Conservation (phyloP, 2,888 invertebrate genomes). For the Stomorhina lunata region DNA sequence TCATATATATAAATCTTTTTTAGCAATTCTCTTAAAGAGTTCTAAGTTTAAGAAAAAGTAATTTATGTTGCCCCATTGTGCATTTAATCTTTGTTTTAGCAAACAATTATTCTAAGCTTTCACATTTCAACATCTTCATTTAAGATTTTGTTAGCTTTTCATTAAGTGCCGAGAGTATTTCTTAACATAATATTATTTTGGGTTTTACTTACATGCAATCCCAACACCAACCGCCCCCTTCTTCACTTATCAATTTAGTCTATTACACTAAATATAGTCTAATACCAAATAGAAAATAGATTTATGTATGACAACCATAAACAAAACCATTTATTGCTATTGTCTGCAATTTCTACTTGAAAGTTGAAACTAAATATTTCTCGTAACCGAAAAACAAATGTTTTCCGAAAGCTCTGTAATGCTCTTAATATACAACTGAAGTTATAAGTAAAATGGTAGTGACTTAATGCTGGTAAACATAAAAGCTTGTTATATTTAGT, state of each 20-base stretch:
- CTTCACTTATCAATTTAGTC: background rate
- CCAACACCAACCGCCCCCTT: background rate
- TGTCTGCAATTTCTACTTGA: background rate
- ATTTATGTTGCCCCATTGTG: no score
- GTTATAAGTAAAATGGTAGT: no score
- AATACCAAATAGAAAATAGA: background rate
- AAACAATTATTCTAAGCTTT: no score
- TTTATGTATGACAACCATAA: background rate
- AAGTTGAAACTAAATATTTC: background rate
- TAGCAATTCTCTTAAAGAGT: no score
- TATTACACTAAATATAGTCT: constrained; percentile 1
- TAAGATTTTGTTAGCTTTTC: constrained; percentile 29
- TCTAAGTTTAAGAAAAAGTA: no score
- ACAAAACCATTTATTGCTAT: background rate
- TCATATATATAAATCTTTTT: no score
- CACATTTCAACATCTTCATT: background rate
- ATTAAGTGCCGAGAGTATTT: constrained; percentile 23
- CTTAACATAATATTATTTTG: background rate
- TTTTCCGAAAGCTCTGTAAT: background rate
- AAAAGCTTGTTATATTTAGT: no score
- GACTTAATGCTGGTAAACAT: no score
- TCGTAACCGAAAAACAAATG: background rate
- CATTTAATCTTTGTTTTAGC: no score
- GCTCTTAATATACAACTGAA: no score
- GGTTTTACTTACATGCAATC: background rate